Evolutionary conservation across 2,888 invertebrate genomes (phyloP).

Genomic region (Tanytarsus gracilentus): DNA sequence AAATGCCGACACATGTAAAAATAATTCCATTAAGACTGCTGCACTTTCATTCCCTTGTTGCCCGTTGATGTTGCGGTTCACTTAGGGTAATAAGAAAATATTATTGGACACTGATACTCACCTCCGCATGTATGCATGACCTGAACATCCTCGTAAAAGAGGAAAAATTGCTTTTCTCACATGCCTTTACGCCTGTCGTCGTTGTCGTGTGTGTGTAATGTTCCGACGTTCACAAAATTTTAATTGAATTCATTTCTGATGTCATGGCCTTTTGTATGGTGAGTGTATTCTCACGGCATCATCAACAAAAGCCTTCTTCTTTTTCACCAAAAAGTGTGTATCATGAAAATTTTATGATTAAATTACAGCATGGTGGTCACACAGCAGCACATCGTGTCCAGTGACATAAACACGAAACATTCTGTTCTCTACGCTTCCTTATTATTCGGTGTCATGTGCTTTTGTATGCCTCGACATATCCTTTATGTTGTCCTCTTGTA

Average conservation of each 20-base stretch:
- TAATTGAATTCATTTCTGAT: constrained; percentile 25
- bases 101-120: constrained; percentile 2
- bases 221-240: neutral
- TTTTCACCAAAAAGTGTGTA: neutral
- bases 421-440: no score
- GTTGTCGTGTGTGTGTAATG: neutral
- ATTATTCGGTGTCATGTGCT: no score
- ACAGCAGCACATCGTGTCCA: no score
- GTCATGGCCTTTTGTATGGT: no score
- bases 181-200: no score
- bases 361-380: constrained; percentile 8
- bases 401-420: no score
- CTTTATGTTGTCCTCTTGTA: no score
- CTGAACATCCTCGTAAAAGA: no score
- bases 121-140: no score
- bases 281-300: neutral
- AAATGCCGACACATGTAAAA: no score
- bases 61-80: neutral
- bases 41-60: neutral
- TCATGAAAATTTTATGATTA: constrained; percentile 11
- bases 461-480: no score
- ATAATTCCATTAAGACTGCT: neutral
- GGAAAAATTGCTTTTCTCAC: no score
- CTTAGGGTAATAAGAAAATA: constrained; percentile 16
- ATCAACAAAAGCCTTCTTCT: neutral